Percentiles rank a stretch among this genome's conserved stretches.
These are phyloP conservation scores for Pantherophis alleghaniensis DNA, from an alignment of 2,797 vertebrate species.

Conservation along the genomic window DNA sequence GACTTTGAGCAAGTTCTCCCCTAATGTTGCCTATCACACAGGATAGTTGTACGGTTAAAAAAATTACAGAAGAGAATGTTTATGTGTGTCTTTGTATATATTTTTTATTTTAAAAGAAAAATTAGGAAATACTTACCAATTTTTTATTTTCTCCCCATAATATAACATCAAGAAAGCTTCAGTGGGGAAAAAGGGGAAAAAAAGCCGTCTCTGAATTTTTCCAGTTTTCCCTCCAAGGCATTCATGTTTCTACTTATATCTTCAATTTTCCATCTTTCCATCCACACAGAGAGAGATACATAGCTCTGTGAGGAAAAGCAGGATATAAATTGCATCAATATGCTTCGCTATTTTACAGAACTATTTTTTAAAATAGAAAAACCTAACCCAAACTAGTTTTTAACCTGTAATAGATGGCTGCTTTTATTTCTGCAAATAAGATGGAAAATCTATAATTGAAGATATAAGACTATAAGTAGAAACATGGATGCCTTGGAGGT, in stretches of 20 bases:
- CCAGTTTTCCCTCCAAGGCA: background rate
- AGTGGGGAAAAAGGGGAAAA: background rate
- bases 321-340: background rate
- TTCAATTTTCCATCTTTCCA: background rate
- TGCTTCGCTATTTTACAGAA: background rate
- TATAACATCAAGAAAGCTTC: background rate
- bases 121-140: background rate
- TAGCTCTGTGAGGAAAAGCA: background rate
- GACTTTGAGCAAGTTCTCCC: background rate
- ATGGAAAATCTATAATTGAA: conserved; percentile 42
- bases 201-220: background rate
- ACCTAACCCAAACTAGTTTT: background rate
- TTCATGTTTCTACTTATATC: background rate
- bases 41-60: background rate
- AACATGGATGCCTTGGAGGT: background rate
- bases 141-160: background rate
- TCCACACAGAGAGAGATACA: background rate
- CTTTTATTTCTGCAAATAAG: conserved; percentile 53
- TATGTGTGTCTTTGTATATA: background rate
- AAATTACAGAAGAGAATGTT: background rate
- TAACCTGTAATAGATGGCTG: conserved; percentile 44
- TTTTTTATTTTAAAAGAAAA: background rate
- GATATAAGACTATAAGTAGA: background rate
- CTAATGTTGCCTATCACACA: background rate
- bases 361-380: background rate